Percentiles rank a stretch among this genome's conserved stretches.
Conservation (phyloP, 2,113 vertebrate species). For the Cebus imitator region DNA sequence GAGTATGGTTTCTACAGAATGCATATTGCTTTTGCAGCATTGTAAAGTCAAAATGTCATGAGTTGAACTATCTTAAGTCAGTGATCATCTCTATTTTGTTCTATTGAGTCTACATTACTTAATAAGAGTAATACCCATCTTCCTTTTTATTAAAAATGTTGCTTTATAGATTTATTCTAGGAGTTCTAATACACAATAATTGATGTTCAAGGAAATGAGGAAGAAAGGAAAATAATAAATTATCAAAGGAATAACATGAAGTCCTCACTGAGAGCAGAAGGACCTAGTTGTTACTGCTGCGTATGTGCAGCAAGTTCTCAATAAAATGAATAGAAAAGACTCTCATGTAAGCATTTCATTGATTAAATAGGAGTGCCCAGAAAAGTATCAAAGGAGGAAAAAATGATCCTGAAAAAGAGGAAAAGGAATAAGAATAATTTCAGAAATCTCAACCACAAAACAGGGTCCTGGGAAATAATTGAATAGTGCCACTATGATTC, state of each 20-base stretch:
- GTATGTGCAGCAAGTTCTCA: not conserved
- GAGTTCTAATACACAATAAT: not conserved
- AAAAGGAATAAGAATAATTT: not conserved
- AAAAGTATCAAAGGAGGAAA: not conserved
- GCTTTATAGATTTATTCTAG: not conserved
- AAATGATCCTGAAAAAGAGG: not conserved
- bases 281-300: not conserved
- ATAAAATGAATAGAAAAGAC: not conserved
- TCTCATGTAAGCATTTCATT: not conserved
- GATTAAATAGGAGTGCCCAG: not conserved
- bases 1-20: not conserved
- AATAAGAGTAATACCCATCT: not conserved
- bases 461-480: not conserved
- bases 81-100: not conserved
- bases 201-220: not conserved
- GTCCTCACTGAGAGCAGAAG: not conserved
- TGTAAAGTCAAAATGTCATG: not conserved
- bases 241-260: not conserved
- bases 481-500: not conserved
- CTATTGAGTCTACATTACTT: not conserved
- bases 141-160: not conserved
- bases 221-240: not conserved
- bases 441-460: not conserved
- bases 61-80: not conserved
- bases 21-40: not conserved